Evolutionary conservation across 2,113 vertebrate species (phyloP).

Genomic region (Lanius ludovicianus): DNA sequence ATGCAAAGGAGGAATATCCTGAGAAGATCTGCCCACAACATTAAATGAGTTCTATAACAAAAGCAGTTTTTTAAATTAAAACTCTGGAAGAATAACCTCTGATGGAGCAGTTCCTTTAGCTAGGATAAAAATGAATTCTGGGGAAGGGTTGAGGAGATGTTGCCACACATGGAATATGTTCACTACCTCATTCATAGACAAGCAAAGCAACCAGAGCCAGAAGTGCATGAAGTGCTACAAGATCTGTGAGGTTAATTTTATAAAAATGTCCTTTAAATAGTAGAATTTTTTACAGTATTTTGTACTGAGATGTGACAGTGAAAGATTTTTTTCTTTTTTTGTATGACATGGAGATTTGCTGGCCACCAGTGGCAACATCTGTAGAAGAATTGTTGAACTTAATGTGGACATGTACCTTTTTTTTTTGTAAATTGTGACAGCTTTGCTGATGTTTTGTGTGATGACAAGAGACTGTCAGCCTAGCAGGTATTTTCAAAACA

Average conservation of each 20-base stretch:
- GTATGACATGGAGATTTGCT: not conserved
- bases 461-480: not conserved
- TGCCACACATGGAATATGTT: not conserved
- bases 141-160: not conserved
- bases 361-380: not conserved
- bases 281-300: not conserved
- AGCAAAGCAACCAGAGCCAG: not conserved
- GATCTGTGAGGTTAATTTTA: not conserved
- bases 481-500: not conserved
- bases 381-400: not conserved
- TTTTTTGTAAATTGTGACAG: not conserved
- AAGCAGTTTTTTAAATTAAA: not conserved
- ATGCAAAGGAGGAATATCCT: not conserved
- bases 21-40: not conserved
- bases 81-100: not conserved
- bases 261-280: not conserved
- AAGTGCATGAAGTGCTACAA: not conserved
- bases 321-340: not conserved
- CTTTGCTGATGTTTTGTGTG: not conserved
- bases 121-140: not conserved
- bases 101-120: not conserved
- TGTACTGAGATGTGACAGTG: not conserved
- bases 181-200: not conserved
- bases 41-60: not conserved
- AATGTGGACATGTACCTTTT: rapidly evolving